phyloP scores from a whole-genome alignment of 2,797 vertebrate genomes.

The Etheostoma perlongum region DNA sequence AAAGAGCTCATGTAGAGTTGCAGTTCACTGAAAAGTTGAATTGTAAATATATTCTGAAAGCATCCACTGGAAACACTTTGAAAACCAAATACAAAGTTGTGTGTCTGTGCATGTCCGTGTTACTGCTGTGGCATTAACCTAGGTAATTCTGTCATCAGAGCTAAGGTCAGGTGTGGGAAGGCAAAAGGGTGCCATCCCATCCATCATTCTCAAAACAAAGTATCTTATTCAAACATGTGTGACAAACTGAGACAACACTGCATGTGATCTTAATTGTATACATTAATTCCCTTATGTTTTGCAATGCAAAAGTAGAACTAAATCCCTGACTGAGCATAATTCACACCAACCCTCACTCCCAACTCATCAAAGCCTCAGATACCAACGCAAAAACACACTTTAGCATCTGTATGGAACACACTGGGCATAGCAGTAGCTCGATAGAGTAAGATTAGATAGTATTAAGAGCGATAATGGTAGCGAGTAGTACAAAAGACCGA shows the following conservation, averaged over 20 bases:
- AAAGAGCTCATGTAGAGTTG: not conserved
- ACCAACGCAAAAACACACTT: too few relatives aligned
- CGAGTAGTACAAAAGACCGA: too few relatives aligned
- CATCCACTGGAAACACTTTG: constrained; percentile 4
- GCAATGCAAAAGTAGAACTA: not conserved
- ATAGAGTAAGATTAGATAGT: too few relatives aligned
- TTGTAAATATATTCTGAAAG: constrained; percentile 9
- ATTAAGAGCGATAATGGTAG: too few relatives aligned
- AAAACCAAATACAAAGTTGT: constrained; percentile 5
- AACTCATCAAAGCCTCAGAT: too few relatives aligned
- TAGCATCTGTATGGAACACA: too few relatives aligned
- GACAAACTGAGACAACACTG: not conserved
- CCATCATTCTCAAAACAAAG: constrained; percentile 12
- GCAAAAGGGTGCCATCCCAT: constrained; percentile 1
- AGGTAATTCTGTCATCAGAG: constrained; percentile 1
- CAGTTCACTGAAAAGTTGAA: constrained; percentile 4
- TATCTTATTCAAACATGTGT: constrained; percentile 16
- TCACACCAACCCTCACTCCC: too few relatives aligned
- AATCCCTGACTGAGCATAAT: not conserved
- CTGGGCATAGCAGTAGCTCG: too few relatives aligned
- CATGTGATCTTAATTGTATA: constrained; percentile 3
- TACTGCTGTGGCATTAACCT: not conserved
- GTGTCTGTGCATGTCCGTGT: constrained; percentile 6
- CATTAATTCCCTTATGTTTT: constrained; percentile 6
- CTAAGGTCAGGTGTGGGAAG: not conserved